phyloP scores from a whole-genome alignment of 2,797 vertebrate genomes.

The Manis pentadactyla region DNA sequence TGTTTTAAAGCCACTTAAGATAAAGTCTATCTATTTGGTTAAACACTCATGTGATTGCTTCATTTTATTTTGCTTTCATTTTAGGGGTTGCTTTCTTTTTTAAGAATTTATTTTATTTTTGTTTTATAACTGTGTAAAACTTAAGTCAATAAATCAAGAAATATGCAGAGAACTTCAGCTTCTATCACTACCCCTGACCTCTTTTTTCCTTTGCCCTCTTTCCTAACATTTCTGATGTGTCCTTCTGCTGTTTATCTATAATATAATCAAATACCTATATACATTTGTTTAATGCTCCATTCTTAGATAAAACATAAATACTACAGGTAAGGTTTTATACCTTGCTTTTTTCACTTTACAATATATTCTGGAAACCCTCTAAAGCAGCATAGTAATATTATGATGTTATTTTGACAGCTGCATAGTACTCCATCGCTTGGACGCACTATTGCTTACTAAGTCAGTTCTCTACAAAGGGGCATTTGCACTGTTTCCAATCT shows the following conservation, averaged over 20 bases:
- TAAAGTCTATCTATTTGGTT: neutral
- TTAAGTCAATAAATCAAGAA: neutral
- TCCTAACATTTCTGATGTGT: neutral
- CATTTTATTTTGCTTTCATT: neutral
- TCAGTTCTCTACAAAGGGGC: too few relatives aligned
- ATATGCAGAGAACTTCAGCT: neutral
- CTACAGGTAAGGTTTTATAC: neutral
- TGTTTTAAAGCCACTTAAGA: conserved; percentile 24
- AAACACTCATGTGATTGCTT: neutral
- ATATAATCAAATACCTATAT: neutral
- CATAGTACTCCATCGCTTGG: rapidly evolving
- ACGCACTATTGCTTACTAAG: neutral
- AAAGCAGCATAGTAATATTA: rapidly evolving
- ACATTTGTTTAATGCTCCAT: neutral
- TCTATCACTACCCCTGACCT: neutral
- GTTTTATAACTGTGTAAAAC: neutral
- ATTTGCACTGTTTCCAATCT: neutral
- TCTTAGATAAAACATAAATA: neutral
- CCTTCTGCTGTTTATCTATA: neutral
- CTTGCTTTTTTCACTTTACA: neutral
- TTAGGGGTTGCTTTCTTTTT: neutral
- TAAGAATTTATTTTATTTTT: neutral
- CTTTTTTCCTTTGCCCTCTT: neutral
- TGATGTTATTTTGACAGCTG: neutral
- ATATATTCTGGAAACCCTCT: neutral